Base-by-base conservation (phyloP, 1,140 invertebrate genomes). In the Aporrectodea caliginosa region DNA sequence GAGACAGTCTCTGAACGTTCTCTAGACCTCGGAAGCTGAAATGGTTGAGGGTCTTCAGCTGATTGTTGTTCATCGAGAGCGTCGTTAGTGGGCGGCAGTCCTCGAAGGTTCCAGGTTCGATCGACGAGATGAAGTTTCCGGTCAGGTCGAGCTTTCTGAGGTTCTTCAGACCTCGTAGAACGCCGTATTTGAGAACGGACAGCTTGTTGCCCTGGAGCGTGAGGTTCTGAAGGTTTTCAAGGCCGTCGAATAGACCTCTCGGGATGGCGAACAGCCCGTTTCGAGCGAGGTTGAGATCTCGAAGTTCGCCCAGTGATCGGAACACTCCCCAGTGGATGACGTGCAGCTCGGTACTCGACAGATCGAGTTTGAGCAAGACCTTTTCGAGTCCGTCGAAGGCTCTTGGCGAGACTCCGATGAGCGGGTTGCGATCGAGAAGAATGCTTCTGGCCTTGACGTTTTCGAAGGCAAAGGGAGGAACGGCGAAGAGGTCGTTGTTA, bases 301-400 rank as follows among this genome's bases (percentile, higher is more conserved):
- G 35, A 22, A 78, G 69, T 58, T 34, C 32, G 70, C 22, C 22
- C 16, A 78, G 70, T 2, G 32, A 29, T 69, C 77, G n/a, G 32
- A 78, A 78, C 27, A 78, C 77, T 6, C 77, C 77, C 77, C 77
- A 78, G 77, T 78, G 77, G 14, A 78, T 14, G 69, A 78, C 77
- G 33, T 78, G 32, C 69, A 78, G 32, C 1, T 71, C 30, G 2
- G 77, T 72, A 29, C 70, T 73, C 31, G 30, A 72, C 30, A 78
- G 16, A 31, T 29, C 70, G 27, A 78, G 70, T 16, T 29, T 27
- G 30, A 31, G 12, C 32, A 78, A 12, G 1, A 68, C 33, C 22
- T 34, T 34, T 72, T 78, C 77, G 6, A 78, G 29, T 22, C 77
- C 77, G 35, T 70, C 68, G 68, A 78, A 78, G 27, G 77, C 77